Conservation (phyloP, 2,113 vertebrate genomes). For the Brachyhypopomus gauderio region DNA sequence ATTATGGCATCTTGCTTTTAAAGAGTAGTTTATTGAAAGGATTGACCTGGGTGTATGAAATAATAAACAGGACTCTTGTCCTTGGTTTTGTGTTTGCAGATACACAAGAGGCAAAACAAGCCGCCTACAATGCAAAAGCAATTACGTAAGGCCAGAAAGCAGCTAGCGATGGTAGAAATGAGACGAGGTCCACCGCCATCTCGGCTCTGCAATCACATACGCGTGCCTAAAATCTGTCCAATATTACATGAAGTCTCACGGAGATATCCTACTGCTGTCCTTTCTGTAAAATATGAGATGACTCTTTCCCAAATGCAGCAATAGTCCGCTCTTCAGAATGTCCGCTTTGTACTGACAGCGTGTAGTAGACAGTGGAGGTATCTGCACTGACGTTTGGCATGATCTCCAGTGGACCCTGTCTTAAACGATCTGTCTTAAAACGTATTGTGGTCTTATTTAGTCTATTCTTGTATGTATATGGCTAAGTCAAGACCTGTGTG, state of each 20-base stretch:
- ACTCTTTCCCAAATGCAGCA: not conserved
- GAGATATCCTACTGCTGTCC: too few species aligned
- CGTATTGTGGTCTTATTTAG: not conserved
- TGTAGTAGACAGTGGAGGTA: not conserved
- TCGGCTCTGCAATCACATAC: constrained; percentile 42
- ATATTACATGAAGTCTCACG: not conserved
- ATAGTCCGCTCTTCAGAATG: not conserved
- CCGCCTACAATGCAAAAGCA: constrained; percentile 59
- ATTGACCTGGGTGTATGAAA: constrained; percentile 13
- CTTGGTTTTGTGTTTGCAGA: constrained; percentile 58
- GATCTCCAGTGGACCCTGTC: not conserved
- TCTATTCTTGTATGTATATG: too few species aligned
- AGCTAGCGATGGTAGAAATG: constrained; percentile 56
- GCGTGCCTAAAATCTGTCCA: not conserved
- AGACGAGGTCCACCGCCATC: constrained; percentile 43
- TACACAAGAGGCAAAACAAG: constrained; percentile 66
- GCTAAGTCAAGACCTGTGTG: constrained; percentile 19
- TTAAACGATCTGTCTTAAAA: not conserved
- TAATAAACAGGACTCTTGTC: constrained; percentile 11
- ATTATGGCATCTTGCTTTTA: constrained; percentile 6
- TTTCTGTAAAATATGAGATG: too few species aligned
- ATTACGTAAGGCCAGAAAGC: constrained; percentile 56
- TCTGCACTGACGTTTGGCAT: not conserved
- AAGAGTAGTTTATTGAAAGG: not conserved
- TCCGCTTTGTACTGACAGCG: not conserved